Conservation (phyloP, 2,797 vertebrate genomes). For the Amniataba percoides region DNA sequence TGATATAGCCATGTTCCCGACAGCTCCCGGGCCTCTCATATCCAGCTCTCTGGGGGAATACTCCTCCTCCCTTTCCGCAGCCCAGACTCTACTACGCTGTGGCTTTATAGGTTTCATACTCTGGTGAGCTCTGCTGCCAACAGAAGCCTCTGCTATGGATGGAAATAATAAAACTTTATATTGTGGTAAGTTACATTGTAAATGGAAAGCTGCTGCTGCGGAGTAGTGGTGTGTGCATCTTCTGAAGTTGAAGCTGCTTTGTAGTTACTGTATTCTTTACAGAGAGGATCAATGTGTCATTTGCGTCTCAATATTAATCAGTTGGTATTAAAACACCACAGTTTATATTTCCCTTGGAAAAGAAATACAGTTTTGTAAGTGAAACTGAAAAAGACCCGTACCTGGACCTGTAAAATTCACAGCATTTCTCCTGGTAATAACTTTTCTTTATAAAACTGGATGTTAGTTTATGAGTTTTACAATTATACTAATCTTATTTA, state of each 20-base stretch:
- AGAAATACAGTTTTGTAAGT: neutral
- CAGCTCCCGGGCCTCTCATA: constrained; percentile 30
- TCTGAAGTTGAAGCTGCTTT: neutral
- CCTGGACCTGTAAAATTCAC: neutral
- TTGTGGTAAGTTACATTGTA: constrained; percentile 35
- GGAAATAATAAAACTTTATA: constrained; percentile 56
- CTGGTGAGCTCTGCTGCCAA: constrained; percentile 35
- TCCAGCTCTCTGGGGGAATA: constrained; percentile 45
- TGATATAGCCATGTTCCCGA: constrained; percentile 39
- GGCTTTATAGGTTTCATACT: constrained; percentile 55
- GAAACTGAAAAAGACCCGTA: neutral
- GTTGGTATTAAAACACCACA: constrained; percentile 1
- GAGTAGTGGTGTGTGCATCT: neutral
- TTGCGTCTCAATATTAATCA: neutral
- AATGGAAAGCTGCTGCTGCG: constrained; percentile 23
- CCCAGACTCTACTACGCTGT: constrained; percentile 12
- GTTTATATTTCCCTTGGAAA: neutral
- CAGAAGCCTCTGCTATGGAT: constrained; percentile 35
- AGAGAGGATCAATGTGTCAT: neutral
- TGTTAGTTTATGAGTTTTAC: neutral
- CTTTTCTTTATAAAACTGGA: neutral
- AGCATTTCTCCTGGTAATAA: neutral
- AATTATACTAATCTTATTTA: neutral
- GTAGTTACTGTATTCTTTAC: neutral
- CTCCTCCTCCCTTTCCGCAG: constrained; percentile 44